Evolutionary conservation across 2,113 vertebrate species (phyloP), one percentile per base, ranked within the genome.

Genomic region (Cinclus cinclus): DNA sequence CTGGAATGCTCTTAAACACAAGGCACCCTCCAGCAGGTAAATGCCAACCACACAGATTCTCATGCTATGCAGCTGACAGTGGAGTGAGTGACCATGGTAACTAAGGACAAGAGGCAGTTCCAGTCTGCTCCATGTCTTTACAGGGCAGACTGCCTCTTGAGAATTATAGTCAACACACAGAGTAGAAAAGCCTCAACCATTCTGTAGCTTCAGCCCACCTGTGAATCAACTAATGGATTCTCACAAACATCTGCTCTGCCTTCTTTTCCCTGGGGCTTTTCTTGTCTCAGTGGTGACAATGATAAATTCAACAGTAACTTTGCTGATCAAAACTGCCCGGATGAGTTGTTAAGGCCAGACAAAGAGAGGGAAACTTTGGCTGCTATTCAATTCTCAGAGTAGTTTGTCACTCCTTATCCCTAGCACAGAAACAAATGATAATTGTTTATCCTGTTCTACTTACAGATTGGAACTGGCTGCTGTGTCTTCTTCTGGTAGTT

Each of bases 401-500:
- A 55, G 74, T 84, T 96, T 87, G 52, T 76, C 2, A 10, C 30
- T 60, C 15, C 35, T 46, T 59, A 87, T 78, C 46, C 30, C 75
- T 58, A 81, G 15, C 53, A 95, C 8, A 91, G 27, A 85, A 95
- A 92, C 37, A 64, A 86, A 63, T 73, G n/a, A 64, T 44, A 94
- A 30, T 31, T 84, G 44, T 18, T 82, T 33, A 15, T 63, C 49
- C 53, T 60, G 18, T 56, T 55, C 65, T 92, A 98, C 98, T 96
- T 97, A 98, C 98, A 95, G 88, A 82, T 93, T 97, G 67, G 90
- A 93, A 97, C 82, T 97, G 13, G 97, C 92, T 39, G 97, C 70
- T 27, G 97, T 89, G 33, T 99, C 99, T 9, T 99, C 99, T 96
- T 99, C 99, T 5, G 98, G 98, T 67, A 99, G 97, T 42, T 99